phyloP scores from a whole-genome alignment of 1,140 invertebrate genomes.

The Monomorium pharaonis region DNA sequence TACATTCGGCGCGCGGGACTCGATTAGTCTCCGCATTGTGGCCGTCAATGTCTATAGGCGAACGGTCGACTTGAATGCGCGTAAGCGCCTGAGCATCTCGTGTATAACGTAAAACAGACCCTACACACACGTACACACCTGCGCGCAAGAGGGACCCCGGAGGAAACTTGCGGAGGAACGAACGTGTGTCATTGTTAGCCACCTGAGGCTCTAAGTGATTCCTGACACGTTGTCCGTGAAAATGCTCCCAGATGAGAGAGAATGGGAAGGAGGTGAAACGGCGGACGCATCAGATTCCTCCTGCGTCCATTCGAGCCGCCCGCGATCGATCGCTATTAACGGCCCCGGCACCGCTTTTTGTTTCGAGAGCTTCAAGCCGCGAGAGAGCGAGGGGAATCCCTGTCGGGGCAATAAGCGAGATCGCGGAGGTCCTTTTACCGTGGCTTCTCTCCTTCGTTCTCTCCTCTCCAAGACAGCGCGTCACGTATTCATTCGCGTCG shows the following conservation, averaged over 20 bases:
- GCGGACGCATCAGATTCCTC: neutral
- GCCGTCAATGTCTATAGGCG: slow-evolving; percentile 66
- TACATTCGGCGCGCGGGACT: slow-evolving; percentile 65
- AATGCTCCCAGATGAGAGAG: slow-evolving; percentile 66
- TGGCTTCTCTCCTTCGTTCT: slow-evolving; percentile 24
- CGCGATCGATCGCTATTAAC: slow-evolving; percentile 70
- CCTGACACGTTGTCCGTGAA: slow-evolving; percentile 76
- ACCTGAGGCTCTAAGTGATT: slow-evolving; percentile 75
- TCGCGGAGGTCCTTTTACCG: slow-evolving; percentile 44
- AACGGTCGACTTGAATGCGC: slow-evolving; percentile 53
- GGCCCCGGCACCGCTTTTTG: slow-evolving; percentile 52
- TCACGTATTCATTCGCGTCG: slow-evolving; percentile 30
- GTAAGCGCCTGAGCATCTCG: slow-evolving; percentile 14
- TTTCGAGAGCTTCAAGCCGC: slow-evolving; percentile 30
- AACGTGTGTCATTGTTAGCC: slow-evolving; percentile 74
- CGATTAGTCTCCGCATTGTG: slow-evolving; percentile 76
- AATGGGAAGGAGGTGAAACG: slow-evolving; percentile 24
- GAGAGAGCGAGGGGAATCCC: slow-evolving; percentile 14
- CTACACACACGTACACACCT: neutral
- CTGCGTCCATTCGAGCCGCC: slow-evolving; percentile 12
- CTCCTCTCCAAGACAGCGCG: slow-evolving; percentile 10
- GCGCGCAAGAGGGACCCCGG: neutral
- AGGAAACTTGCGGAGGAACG: slow-evolving; percentile 55
- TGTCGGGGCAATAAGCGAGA: slow-evolving; percentile 46
- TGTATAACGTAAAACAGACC: slow-evolving; percentile 19